Evolutionary conservation across 2,797 vertebrate species (phyloP).

Genomic region (Smutsia gigantea): DNA sequence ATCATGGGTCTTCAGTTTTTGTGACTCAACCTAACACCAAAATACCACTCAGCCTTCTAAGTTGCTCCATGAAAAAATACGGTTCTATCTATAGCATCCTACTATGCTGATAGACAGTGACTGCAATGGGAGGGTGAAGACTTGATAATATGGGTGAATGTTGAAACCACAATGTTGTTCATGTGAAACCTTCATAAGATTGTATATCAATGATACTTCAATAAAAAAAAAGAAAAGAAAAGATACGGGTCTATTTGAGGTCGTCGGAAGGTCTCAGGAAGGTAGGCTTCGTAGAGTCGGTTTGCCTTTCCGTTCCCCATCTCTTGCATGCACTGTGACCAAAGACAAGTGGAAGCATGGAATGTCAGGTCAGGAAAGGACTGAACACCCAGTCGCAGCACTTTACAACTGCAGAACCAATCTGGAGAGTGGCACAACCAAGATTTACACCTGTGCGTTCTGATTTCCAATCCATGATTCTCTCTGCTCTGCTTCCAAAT

Average conservation of each 20-base stretch:
- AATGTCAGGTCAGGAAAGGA: constrained; percentile 31
- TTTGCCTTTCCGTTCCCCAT: constrained; percentile 98
- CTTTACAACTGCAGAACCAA: background rate
- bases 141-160: too few relatives aligned
- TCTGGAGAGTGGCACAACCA: background rate
- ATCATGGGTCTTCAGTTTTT: background rate
- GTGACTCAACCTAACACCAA: background rate
- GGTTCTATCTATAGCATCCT: constrained; percentile 88
- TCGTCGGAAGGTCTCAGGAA: constrained; percentile 96
- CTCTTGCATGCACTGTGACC: constrained; percentile 95
- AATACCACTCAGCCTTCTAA: background rate
- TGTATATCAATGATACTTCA: too few relatives aligned
- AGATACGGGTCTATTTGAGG: constrained; percentile 96
- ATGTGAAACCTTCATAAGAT: too few relatives aligned
- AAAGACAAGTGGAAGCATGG: constrained; percentile 47
- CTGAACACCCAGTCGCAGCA: background rate
- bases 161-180: too few relatives aligned
- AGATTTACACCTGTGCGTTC: background rate
- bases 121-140: too few relatives aligned
- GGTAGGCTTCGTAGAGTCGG: constrained; percentile 96
- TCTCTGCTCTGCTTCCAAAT: background rate
- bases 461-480: background rate
- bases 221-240: constrained; percentile 59
- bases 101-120: too few relatives aligned
- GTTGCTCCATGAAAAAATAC: constrained; percentile 86